A percentile compares a stretch with the other conserved stretches of the same genome.
phyloP scores from a whole-genome alignment of 2,888 invertebrate genomes.

The Cordilura impudica region DNA sequence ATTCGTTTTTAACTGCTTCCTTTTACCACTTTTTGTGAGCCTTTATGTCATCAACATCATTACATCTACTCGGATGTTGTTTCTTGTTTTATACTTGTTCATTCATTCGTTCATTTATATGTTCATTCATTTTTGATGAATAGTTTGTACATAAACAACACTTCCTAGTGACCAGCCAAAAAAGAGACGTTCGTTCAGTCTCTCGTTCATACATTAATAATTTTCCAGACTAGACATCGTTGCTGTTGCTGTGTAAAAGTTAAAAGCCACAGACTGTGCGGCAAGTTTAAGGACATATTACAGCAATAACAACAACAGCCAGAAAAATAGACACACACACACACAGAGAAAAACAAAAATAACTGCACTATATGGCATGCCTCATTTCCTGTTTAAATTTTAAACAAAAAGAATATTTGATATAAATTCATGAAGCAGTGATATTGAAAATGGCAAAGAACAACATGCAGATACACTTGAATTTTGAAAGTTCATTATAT shows the following conservation, averaged over 20 bases:
- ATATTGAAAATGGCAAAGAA: neutral
- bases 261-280: slow-evolving; percentile 49
- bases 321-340: neutral
- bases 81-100: too few species aligned
- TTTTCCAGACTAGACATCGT: neutral
- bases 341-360: neutral
- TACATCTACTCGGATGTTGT: too few species aligned
- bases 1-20: neutral
- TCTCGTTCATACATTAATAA: neutral
- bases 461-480: neutral
- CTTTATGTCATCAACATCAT: neutral
- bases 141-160: neutral
- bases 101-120: neutral
- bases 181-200: neutral
- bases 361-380: slow-evolving; percentile 14
- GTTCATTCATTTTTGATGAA: neutral
- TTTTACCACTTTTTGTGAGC: neutral
- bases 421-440: neutral
- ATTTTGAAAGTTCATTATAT: neutral
- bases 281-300: slow-evolving; percentile 59
- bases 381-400: slow-evolving; percentile 23
- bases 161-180: neutral
- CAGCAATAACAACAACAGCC: neutral
- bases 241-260: neutral
- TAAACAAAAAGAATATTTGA: slow-evolving; percentile 9